Percentiles rank a stretch among this genome's conserved stretches.
phyloP scores from a whole-genome alignment of 1,140 invertebrate genomes.

The Oncopodura yosiiana region DNA sequence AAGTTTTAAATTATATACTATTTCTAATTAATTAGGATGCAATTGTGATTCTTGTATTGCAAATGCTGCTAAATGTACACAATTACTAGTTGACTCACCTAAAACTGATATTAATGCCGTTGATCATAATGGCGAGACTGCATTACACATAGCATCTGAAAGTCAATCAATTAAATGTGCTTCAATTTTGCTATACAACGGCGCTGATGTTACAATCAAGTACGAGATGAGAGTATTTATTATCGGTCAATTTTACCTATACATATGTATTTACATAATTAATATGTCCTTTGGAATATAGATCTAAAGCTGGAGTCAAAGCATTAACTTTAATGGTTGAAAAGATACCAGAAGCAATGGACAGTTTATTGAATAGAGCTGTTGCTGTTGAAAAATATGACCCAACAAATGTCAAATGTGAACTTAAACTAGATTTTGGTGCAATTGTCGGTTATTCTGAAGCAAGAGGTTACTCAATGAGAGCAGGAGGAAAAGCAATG shows the following conservation, averaged over 20 bases:
- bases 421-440: slow-evolving; percentile 62
- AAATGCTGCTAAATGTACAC: slow-evolving; percentile 24
- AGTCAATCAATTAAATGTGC: slow-evolving; percentile 32
- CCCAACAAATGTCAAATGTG: slow-evolving; percentile 67
- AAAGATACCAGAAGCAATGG: slow-evolving; percentile 60
- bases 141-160: slow-evolving; percentile 34
- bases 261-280: not conserved
- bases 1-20: not conserved
- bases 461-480: slow-evolving; percentile 19
- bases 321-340: slow-evolving; percentile 68
- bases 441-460: slow-evolving; percentile 34
- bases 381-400: slow-evolving; percentile 56
- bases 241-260: not conserved
- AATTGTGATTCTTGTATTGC: slow-evolving; percentile 33
- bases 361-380: slow-evolving; percentile 50
- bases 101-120: slow-evolving; percentile 29
- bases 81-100: slow-evolving; percentile 27
- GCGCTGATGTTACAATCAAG: slow-evolving; percentile 34
- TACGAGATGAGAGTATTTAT: slow-evolving; percentile 7
- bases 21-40: slow-evolving; percentile 10
- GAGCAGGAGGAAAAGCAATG: not conserved
- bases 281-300: not conserved
- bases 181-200: slow-evolving; percentile 26
- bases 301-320: slow-evolving; percentile 67
- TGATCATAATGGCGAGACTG: slow-evolving; percentile 30